Percentiles rank a stretch among this genome's conserved stretches.
phyloP scores from a whole-genome alignment of 2,113 vertebrate species.

The Pitta sordida region DNA sequence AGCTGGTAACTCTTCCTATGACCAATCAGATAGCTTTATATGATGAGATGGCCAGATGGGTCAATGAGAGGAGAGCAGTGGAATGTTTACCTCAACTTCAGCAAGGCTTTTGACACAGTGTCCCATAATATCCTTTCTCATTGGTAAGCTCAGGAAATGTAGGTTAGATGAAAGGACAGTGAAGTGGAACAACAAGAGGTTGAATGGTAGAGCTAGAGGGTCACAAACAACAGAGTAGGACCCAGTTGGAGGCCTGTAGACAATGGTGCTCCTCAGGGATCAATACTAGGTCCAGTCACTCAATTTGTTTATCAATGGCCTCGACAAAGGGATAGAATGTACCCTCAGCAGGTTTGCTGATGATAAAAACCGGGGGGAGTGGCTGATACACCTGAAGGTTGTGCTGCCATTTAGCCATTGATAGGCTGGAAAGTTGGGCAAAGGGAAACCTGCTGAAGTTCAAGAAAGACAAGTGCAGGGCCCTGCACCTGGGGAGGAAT shows the following conservation, averaged over 20 bases:
- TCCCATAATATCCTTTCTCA: not conserved
- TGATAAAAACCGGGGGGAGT: not conserved
- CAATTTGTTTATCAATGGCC: not conserved
- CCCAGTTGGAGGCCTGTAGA: not conserved
- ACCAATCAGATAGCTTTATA: not conserved
- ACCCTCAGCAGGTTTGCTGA: not conserved
- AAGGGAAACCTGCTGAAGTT: not conserved
- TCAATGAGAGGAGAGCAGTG: fast-evolving
- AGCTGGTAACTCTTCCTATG: not conserved
- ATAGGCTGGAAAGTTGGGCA: not conserved
- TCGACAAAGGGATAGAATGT: not conserved
- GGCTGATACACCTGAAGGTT: not conserved
- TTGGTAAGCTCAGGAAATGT: no score
- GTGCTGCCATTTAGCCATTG: not conserved
- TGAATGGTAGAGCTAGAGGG: not conserved
- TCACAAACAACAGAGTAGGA: no score
- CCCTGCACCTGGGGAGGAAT: not conserved
- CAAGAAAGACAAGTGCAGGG: not conserved
- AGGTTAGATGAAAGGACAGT: not conserved
- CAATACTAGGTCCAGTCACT: not conserved
- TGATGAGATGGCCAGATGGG: not conserved
- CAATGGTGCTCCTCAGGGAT: not conserved
- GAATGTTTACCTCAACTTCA: not conserved
- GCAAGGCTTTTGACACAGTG: not conserved
- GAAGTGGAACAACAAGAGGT: not conserved